Evolutionary conservation across 2,888 invertebrate genomes (phyloP), one percentile per base, ranked within the genome.

Genomic region (Megastigmus dorsalis): DNA sequence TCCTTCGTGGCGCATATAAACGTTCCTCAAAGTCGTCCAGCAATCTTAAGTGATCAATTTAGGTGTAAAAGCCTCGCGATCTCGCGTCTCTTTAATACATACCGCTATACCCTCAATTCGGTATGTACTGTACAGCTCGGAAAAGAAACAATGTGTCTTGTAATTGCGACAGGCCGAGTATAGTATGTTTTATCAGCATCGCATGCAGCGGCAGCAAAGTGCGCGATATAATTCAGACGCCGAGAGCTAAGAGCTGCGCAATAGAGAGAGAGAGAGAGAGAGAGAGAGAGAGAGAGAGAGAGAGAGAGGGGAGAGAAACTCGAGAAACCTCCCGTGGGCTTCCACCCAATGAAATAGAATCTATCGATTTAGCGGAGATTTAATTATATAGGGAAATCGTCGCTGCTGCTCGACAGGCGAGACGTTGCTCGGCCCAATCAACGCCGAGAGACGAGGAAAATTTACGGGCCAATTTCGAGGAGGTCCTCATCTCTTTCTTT

Each of bases 381-480:
- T 74, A 69, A 74, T 74, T 69, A 69, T n/a, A n/a, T 65, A 65
- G 63, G 74, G 74, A 69, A 69, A 69, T 69, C 43, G 52, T 36
- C 43, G 52, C 45, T 36, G n/a, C n/a, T n/a, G 28, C 15, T 36
- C 18, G 50, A 66, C 43, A 57, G 71, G 4, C 48, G 59, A 38
- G 50, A 13, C 41, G 23, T 9, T 20, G 26, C 55, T 23, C 6
- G n/a, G 54, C 36, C 18, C 71, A 71, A 71, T 71, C 65, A 69
- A 65, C 41, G 82, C 78, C 80, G 80, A 70, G 80, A 80, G 82
- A 78, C 80, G 80, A 70, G 80, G 80, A 81, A 82, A 83, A 85
- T 85, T 85, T 85, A 84, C 81, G 84, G 82, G 83, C 66, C 83
- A 83, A 84, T 85, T 85, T 83, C 83, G 79, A 77, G 82, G 82